Conservation (phyloP, 2,113 vertebrate species). For the Tachysurus vachellii region DNA sequence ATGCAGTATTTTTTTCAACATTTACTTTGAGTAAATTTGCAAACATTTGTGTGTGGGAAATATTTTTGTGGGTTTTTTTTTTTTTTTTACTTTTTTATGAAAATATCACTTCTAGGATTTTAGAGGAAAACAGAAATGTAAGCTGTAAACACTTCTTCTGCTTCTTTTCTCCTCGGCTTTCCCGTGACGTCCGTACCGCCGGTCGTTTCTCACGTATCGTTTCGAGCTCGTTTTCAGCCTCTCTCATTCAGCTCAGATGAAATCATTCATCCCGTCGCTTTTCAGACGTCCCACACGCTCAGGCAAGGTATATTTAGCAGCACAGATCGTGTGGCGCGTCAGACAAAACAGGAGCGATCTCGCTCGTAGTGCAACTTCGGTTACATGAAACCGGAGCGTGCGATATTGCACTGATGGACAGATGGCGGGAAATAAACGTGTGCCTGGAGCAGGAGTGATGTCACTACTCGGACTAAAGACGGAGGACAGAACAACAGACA, state of each 20-base stretch:
- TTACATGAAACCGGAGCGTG: conserved; percentile 61
- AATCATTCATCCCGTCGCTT: conserved; percentile 37
- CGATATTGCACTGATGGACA: not conserved
- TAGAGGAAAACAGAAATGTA: too few species aligned
- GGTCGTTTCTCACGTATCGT: conserved; percentile 26
- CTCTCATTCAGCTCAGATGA: conserved; percentile 51
- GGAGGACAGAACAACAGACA: not conserved
- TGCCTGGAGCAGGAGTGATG: conserved; percentile 47
- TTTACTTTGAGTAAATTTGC: too few species aligned
- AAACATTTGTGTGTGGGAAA: too few species aligned
- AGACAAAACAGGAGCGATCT: conserved; percentile 58
- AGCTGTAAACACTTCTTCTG: too few species aligned
- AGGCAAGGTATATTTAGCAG: conserved; percentile 66
- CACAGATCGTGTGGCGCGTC: conserved; percentile 58
- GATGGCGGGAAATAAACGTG: conserved; percentile 2
- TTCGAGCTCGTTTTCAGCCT: conserved; percentile 51
- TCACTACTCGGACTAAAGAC: conserved; percentile 54
- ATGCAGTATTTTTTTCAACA: too few species aligned
- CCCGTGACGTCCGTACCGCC: conserved; percentile 35
- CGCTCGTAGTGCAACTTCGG: conserved; percentile 59
- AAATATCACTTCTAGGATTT: not conserved
- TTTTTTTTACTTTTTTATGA: too few species aligned
- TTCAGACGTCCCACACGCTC: conserved; percentile 45
- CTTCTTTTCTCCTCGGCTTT: conserved; percentile 26
- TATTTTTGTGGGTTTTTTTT: too few species aligned